A percentile compares a stretch with the other conserved stretches of the same genome.
These are phyloP conservation scores for Stramonita haemastoma DNA, from an alignment of 2,888 invertebrate species.

Conservation along the genomic window DNA sequence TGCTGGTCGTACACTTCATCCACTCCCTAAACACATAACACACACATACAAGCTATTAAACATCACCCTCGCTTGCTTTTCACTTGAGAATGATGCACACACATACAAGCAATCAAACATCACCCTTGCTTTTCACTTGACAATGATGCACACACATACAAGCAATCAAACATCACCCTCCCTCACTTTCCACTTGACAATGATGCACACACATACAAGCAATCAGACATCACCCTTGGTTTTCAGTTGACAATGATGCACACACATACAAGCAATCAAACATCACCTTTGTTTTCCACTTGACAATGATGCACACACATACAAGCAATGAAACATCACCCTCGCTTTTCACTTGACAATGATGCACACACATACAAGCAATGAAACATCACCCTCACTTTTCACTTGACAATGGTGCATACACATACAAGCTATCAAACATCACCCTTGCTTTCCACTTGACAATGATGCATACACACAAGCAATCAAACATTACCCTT, in stretches of 20 bases:
- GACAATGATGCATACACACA: too few relatives aligned
- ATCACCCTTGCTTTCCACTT: not conserved
- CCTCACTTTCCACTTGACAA: too few relatives aligned
- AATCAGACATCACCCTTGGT: not conserved
- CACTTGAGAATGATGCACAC: not conserved
- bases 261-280: not conserved
- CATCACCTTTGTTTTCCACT: not conserved
- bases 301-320: too few relatives aligned
- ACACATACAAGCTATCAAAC: not conserved
- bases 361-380: not conserved
- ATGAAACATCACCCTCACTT: not conserved
- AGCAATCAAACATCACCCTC: not conserved
- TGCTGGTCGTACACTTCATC: slow-evolving; percentile 88
- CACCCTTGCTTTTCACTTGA: not conserved
- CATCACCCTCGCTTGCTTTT: not conserved
- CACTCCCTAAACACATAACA: slow-evolving; percentile 80
- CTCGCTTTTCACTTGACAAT: too few relatives aligned
- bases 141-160: not conserved
- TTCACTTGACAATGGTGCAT: too few relatives aligned
- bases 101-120: too few relatives aligned
- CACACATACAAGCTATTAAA: not conserved
- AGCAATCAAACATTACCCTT: not conserved
- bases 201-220: not conserved
- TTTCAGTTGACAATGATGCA: too few relatives aligned
- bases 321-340: too few relatives aligned